Conservation (phyloP, 2,113 vertebrate genomes). For the Casuarius casuarius region DNA sequence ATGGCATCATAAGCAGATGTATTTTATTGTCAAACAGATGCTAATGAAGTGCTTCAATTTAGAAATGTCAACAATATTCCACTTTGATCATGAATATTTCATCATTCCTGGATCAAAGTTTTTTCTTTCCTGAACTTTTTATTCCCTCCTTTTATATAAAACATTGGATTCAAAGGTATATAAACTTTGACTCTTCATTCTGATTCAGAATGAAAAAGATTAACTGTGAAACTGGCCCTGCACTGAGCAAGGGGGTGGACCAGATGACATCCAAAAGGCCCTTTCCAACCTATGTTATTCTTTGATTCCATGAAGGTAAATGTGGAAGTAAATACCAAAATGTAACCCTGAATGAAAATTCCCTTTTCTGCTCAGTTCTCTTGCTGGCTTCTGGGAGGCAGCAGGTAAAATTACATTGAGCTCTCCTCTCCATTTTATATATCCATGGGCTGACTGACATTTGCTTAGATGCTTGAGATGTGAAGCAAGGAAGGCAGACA, state of each 20-base stretch:
- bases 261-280: background rate
- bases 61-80: conserved; percentile 22
- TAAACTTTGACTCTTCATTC: background rate
- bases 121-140: background rate
- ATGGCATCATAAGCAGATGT: background rate
- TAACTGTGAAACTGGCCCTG: background rate
- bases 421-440: background rate
- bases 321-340: background rate
- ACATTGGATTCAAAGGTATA: background rate
- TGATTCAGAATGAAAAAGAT: background rate
- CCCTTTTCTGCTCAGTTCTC: background rate
- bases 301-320: background rate
- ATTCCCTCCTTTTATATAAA: background rate
- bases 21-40: conserved; percentile 50
- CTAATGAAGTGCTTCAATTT: conserved; percentile 55
- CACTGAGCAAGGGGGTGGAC: background rate
- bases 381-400: background rate
- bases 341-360: background rate
- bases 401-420: background rate
- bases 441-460: background rate
- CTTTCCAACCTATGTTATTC: background rate
- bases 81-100: conserved; percentile 52
- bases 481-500: background rate
- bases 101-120: background rate
- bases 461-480: background rate